These are phyloP conservation scores for Sipha maydis DNA, from an alignment of 2,888 invertebrate species.

Conservation along the genomic window DNA sequence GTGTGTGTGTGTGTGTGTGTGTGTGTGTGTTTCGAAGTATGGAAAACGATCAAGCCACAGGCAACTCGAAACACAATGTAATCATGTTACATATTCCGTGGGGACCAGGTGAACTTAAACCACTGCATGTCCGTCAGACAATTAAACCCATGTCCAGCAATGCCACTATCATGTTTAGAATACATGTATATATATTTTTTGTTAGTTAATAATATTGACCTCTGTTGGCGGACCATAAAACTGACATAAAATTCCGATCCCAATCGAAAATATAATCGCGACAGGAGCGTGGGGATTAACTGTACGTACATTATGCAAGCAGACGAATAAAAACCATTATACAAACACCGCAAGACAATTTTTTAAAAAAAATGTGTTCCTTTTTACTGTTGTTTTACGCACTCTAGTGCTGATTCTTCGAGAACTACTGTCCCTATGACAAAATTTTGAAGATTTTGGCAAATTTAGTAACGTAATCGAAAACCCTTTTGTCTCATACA, in stretches of 20 bases:
- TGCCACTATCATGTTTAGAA: background rate
- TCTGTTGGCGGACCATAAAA: constrained; percentile 19
- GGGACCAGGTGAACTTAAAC: constrained; percentile 46
- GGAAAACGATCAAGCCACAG: background rate
- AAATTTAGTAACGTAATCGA: constrained; percentile 23
- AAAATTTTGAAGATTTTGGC: constrained; percentile 31
- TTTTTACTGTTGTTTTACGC: constrained; percentile 10
- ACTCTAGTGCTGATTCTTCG: constrained; percentile 6
- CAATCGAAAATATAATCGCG: constrained; percentile 23
- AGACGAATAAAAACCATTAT: constrained; percentile 45
- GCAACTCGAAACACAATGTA: constrained; percentile 35
- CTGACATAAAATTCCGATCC: constrained; percentile 1
- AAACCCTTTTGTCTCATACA: background rate
- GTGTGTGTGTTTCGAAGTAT: constrained; percentile 21
- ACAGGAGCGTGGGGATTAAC: constrained; percentile 33
- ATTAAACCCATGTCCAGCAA: constrained; percentile 53
- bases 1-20: background rate
- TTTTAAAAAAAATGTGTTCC: constrained; percentile 32
- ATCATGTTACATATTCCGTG: constrained; percentile 35
- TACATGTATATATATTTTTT: background rate
- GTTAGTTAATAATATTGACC: constrained; percentile 46
- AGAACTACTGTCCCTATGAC: constrained; percentile 13
- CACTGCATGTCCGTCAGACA: constrained; percentile 52
- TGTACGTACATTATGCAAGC: constrained; percentile 1
- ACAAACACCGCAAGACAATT: constrained; percentile 30